phyloP scores from a whole-genome alignment of 1,140 invertebrate genomes.

The Babylonia areolata region DNA sequence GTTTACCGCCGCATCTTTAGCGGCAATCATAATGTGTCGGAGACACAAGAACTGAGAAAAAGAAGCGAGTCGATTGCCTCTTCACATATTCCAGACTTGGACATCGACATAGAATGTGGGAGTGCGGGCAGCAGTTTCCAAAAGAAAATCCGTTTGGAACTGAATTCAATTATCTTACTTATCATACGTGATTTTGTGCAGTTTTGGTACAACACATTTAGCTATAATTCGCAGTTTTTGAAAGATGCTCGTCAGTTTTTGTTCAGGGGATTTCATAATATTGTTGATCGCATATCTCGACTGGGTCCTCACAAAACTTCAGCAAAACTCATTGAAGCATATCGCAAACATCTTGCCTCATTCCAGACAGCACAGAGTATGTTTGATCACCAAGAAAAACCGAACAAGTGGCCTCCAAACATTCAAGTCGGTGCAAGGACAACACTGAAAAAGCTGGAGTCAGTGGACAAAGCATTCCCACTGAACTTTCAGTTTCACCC shows the following conservation, averaged over 20 bases:
- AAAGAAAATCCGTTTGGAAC: conserved; percentile 43
- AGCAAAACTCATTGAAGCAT: conserved; percentile 45
- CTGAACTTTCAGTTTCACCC: conserved; percentile 50
- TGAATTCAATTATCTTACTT: conserved; percentile 52
- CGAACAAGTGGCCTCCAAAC: background rate
- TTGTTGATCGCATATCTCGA: conserved; percentile 38
- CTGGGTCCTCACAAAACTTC: conserved; percentile 38
- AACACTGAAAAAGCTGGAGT: conserved; percentile 31
- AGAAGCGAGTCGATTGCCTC: conserved; percentile 22
- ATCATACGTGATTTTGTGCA: conserved; percentile 57
- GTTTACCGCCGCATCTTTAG: background rate
- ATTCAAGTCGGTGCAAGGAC: conserved; percentile 31
- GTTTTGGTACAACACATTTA: conserved; percentile 55
- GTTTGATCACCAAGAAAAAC: conserved; percentile 33
- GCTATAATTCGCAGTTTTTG: conserved; percentile 42
- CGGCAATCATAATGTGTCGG: background rate
- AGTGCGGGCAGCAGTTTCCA: conserved; percentile 20
- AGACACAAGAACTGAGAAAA: background rate
- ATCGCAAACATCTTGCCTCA: conserved; percentile 50
- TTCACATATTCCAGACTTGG: conserved; percentile 11
- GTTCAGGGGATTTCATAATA: conserved; percentile 38
- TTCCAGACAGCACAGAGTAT: conserved; percentile 46
- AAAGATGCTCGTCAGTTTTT: conserved; percentile 50
- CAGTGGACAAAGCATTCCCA: conserved; percentile 59
- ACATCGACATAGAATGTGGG: background rate